A percentile compares a stretch with the other conserved stretches of the same genome.
Evolutionary conservation across 1,140 invertebrate genomes (phyloP).

Genomic region (Pomacea maculata): DNA sequence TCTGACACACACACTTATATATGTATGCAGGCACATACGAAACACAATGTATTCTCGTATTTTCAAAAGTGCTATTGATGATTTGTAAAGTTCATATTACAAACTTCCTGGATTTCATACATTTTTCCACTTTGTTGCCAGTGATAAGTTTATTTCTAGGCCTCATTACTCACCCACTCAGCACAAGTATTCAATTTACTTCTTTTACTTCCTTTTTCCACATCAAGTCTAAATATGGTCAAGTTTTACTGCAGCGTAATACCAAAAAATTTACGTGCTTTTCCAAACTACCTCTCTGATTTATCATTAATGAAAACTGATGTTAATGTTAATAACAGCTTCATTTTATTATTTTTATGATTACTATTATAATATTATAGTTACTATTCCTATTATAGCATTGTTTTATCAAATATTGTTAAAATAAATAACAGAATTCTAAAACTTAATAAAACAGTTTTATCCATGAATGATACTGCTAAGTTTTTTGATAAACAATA

Average conservation of each 20-base stretch:
- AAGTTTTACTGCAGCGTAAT: not conserved
- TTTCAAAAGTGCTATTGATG: not conserved
- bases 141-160: not conserved
- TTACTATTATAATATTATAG: too few relatives aligned
- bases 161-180: not conserved
- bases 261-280: not conserved
- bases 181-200: not conserved
- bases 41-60: not conserved
- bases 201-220: not conserved
- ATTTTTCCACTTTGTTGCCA: not conserved
- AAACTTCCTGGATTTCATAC: not conserved
- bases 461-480: too few relatives aligned
- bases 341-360: too few relatives aligned
- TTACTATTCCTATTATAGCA: too few relatives aligned
- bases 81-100: not conserved
- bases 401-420: too few relatives aligned
- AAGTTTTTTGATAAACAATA: too few relatives aligned
- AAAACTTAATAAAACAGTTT: too few relatives aligned
- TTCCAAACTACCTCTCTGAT: too few relatives aligned
- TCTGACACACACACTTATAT: slow-evolving; percentile 2
- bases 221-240: not conserved
- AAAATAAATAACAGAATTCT: too few relatives aligned
- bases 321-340: too few relatives aligned
- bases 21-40: not conserved
- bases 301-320: too few relatives aligned